These are phyloP conservation scores for Neolamprologus tretocephalus DNA, from an alignment of 2,113 vertebrate genomes.

Conservation along the genomic window DNA sequence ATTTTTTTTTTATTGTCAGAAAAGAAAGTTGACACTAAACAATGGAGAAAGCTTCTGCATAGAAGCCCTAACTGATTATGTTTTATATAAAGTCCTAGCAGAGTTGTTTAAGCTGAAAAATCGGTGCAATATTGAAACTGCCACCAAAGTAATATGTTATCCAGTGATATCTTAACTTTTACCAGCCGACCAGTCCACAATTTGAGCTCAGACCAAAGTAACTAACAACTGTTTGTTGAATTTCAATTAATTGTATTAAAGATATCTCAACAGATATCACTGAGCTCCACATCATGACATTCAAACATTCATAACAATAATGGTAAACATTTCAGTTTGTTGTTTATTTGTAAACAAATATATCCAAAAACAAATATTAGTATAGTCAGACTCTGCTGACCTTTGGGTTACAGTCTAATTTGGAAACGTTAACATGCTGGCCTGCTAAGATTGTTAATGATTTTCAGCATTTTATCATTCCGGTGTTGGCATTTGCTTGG, in stretches of 20 bases:
- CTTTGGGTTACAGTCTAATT: not conserved
- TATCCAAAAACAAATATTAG: not conserved
- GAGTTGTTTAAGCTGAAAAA: not conserved
- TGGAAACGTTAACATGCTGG: not conserved
- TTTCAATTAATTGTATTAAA: not conserved
- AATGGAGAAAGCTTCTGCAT: not conserved
- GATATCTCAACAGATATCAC: not conserved
- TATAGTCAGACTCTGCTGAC: not conserved
- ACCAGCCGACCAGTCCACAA: not conserved
- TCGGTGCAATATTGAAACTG: not conserved
- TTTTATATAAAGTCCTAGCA: not conserved
- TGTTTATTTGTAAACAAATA: not conserved
- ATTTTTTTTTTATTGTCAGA: not conserved
- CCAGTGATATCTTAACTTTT: not conserved
- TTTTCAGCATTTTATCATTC: not conserved
- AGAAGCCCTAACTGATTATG: not conserved
- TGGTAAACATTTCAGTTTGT: not conserved
- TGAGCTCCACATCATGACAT: not conserved
- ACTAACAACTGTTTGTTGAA: not conserved
- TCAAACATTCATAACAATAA: not conserved
- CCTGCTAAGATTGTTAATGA: not conserved
- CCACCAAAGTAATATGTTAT: not conserved
- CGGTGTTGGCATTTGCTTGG: not conserved
- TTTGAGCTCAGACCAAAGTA: not conserved
- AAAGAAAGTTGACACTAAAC: slow-evolving; percentile 2